Evolutionary conservation across 2,888 invertebrate genomes (phyloP), one percentile per base, ranked within the genome.

Genomic region (Perizoma flavofasciatum): DNA sequence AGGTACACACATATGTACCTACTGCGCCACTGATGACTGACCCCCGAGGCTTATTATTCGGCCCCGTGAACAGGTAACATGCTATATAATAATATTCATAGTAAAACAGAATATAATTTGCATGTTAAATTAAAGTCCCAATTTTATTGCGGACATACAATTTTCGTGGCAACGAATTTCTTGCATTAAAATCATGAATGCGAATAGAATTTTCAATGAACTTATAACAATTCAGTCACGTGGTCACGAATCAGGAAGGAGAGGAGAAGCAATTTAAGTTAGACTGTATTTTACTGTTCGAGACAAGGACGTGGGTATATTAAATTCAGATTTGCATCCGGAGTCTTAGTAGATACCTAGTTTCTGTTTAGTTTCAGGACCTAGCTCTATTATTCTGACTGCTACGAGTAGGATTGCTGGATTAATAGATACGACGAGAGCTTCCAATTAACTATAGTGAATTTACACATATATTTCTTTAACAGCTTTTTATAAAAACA

Each of bases 151-250:
- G 44, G 37, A 48, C 50, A 52, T 46, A 11, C 59, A 61, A 55
- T 60, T 57, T 56, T 45, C 51, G 55, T 43, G 56, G 44, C 45
- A 49, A 49, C 52, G 48, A 59, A 61, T 65, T 54, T 60, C 55
- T 58, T 47, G 59, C 51, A 59, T 58, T 60, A 59, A 59, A 63
- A 64, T 60, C 50, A 9, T 57, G 60, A 64, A 66, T 65, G 66
- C 54, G 60, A 55, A 55, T 41, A 46, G 63, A 67, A 69, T 69
- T 61, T 54, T 55, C 46, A 63, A 63, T 53, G 63, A 61, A 57
- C 49, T 64, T 54, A 43, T 52, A 56, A 63, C 41, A 58, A 55
- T 59, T 61, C 50, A 34, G 43, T 49, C 39, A 60, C 39, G 55
- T 58, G 55, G 49, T 55, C 48, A 44, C 43, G 50, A 60, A 63